Conservation (phyloP, 2,113 vertebrate genomes). For the Callaeas wilsoni region DNA sequence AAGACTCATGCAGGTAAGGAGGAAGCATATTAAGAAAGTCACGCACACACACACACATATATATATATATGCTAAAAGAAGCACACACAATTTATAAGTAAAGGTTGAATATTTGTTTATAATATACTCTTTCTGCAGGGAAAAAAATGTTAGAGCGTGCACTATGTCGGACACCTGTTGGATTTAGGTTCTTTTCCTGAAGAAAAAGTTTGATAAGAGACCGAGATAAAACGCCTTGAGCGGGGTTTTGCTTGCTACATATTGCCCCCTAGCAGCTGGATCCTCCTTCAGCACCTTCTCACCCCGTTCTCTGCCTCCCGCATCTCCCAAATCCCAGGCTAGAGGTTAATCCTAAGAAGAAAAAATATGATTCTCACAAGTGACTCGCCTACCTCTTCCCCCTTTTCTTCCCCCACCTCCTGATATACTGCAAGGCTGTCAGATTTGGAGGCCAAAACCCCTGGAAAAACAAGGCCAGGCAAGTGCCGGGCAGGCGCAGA, state of each 20-base stretch:
- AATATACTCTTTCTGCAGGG: background rate
- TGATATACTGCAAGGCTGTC: background rate
- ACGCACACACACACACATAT: accelerated
- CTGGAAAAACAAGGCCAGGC: background rate
- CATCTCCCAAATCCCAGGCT: background rate
- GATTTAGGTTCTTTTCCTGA: background rate
- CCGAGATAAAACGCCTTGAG: accelerated
- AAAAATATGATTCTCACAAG: background rate
- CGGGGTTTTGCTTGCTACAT: background rate
- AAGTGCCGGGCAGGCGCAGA: background rate
- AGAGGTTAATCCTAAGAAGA: background rate
- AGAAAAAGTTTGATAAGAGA: too few relatives aligned
- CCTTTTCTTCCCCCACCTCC: background rate
- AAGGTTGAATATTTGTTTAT: background rate
- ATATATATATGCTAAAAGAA: background rate
- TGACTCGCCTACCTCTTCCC: background rate
- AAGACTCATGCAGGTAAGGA: accelerated
- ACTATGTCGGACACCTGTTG: background rate
- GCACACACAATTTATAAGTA: accelerated
- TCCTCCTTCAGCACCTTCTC: background rate
- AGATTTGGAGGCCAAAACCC: background rate
- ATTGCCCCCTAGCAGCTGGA: constrained; percentile 59
- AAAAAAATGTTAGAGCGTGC: background rate
- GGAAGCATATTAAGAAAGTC: background rate
- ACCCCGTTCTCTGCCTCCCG: background rate